Conservation (phyloP, 2,888 invertebrate genomes). For the Gerosis bhagava region DNA sequence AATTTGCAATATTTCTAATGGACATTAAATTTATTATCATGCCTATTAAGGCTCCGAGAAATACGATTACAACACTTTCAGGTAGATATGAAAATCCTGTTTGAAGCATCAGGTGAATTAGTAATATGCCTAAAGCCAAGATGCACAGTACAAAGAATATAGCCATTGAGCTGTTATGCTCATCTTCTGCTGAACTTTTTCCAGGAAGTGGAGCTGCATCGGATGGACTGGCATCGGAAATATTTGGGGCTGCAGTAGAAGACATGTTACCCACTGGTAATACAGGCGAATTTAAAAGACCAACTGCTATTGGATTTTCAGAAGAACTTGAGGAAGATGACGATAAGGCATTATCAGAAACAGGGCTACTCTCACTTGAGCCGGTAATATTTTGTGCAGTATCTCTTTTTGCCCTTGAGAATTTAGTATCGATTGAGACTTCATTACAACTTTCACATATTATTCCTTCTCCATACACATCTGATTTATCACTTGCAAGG, state of each 20-base stretch:
- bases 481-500: conserved; percentile 5
- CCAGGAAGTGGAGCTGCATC: conserved; percentile 92
- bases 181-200: conserved; percentile 96
- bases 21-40: conserved; percentile 95
- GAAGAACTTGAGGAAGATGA: conserved; percentile 44
- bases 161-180: conserved; percentile 97
- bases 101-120: conserved; percentile 97
- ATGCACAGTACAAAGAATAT: conserved; percentile 99
- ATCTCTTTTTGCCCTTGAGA: conserved; percentile 60
- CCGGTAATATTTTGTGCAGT: conserved; percentile 45
- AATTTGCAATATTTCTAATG: conserved; percentile 94
- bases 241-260: conserved; percentile 53
- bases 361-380: conserved; percentile 53
- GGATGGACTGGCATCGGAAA: conserved; percentile 81
- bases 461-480: conserved; percentile 9
- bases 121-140: conserved; percentile 94
- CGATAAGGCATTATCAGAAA: conserved; percentile 38
- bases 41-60: conserved; percentile 96
- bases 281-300: conserved; percentile 57
- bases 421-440: conserved; percentile 28
- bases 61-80: conserved; percentile 98
- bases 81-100: conserved; percentile 98
- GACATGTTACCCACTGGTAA: conserved; percentile 60
- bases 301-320: conserved; percentile 54
- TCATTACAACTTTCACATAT: conserved; percentile 24